phyloP scores from a whole-genome alignment of 2,113 vertebrate species.

The Gadus chalcogrammus region DNA sequence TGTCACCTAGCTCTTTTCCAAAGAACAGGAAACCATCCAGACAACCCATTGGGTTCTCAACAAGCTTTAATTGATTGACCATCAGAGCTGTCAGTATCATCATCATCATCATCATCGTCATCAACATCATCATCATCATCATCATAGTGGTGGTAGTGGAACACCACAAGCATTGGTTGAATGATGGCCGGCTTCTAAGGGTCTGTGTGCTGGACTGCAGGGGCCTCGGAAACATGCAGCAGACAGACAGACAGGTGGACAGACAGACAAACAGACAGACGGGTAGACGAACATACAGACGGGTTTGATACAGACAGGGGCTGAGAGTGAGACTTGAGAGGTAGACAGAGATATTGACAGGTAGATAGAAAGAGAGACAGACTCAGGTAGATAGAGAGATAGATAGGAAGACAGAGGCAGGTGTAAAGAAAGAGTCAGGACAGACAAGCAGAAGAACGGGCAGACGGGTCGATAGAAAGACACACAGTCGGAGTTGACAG shows the following conservation, averaged over 20 bases:
- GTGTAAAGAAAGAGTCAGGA: neutral
- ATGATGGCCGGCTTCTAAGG: no score
- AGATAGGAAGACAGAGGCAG: conserved; percentile 8
- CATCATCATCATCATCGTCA: neutral
- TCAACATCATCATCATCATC: neutral
- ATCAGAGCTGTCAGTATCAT: neutral
- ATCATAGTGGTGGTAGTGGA: no score
- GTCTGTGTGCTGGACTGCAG: conserved; percentile 15
- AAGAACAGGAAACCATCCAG: no score
- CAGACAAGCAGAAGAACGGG: conserved; percentile 1
- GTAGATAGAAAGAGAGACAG: conserved; percentile 12
- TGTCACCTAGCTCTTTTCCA: no score
- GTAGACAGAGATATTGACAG: conserved; percentile 9
- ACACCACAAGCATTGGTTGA: no score
- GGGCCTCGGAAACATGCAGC: conserved; percentile 5
- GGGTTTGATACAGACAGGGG: conserved; percentile 1
- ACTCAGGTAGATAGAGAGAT: conserved; percentile 6
- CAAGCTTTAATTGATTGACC: neutral
- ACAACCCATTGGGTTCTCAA: neutral
- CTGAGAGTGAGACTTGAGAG: conserved; percentile 2
- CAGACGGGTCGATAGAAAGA: neutral
- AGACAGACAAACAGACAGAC: conserved; percentile 19
- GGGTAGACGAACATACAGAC: conserved; percentile 7
- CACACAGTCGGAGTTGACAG: conserved; percentile 33
- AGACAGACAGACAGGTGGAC: conserved; percentile 39